A percentile compares a stretch with the other conserved stretches of the same genome.
Conservation (phyloP, 2,888 invertebrate species). For the Keiferia lycopersicella region DNA sequence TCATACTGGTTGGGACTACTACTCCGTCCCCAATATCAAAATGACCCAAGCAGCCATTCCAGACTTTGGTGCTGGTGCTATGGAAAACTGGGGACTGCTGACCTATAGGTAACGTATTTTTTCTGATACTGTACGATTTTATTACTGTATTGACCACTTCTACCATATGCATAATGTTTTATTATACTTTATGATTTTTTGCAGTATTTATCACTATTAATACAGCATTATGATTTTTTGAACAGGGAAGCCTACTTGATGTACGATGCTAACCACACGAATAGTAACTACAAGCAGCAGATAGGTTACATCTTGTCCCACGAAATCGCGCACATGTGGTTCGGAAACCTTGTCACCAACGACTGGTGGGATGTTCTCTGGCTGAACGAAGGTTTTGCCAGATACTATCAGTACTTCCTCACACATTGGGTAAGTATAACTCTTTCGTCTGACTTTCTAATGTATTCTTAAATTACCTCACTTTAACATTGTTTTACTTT, state of each 20-base stretch:
- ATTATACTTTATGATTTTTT: no score
- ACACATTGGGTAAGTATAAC: constrained; percentile 74
- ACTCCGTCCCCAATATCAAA: constrained; percentile 66
- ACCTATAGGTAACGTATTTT: constrained; percentile 82
- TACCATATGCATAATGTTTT: no score
- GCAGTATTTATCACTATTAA: no score
- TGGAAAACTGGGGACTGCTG: constrained; percentile 93
- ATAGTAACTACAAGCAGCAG: constrained; percentile 69
- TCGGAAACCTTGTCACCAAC: constrained; percentile 84
- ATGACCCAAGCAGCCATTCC: constrained; percentile 89
- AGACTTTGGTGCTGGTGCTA: constrained; percentile 89
- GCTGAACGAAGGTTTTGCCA: constrained; percentile 86
- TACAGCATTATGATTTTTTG: neutral
- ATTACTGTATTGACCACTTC: no score
- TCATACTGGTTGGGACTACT: constrained; percentile 77
- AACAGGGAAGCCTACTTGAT: constrained; percentile 72
- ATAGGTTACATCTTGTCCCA: constrained; percentile 84
- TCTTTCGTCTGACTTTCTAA: no score
- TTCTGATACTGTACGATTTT: neutral
- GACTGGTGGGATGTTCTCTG: constrained; percentile 85
- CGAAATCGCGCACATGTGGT: constrained; percentile 89
- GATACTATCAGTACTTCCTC: constrained; percentile 86
- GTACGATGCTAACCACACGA: constrained; percentile 64
- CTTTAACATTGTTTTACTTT: no score
- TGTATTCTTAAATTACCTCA: no score